Percentiles rank a stretch among this genome's conserved stretches.
Conservation (phyloP, 2,113 vertebrate genomes). For the Burhinus bistriatus region DNA sequence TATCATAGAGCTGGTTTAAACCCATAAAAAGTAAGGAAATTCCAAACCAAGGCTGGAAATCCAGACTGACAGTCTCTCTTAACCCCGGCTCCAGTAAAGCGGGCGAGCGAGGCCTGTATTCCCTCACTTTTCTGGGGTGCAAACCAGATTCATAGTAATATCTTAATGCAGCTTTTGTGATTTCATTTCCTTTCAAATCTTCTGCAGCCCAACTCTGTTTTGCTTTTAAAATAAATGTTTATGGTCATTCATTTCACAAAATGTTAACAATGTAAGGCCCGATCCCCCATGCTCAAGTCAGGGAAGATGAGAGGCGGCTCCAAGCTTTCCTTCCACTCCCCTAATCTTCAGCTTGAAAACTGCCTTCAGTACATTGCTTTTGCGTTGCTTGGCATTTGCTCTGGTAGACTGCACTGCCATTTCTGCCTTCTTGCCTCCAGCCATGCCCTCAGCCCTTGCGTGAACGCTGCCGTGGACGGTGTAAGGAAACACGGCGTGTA, state of each 20-base stretch:
- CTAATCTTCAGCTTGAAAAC: neutral
- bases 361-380: neutral
- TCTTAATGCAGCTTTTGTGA: conserved; percentile 8
- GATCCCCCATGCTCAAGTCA: neutral
- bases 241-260: conserved; percentile 12
- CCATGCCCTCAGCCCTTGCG: conserved; percentile 2
- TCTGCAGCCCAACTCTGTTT: neutral
- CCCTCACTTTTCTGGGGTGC: neutral
- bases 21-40: conserved; percentile 22
- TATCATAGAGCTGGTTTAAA: neutral
- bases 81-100: neutral
- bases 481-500: accelerated
- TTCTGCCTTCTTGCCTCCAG: conserved; percentile 20
- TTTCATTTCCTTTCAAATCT: conserved; percentile 40
- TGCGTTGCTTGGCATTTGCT: conserved; percentile 25
- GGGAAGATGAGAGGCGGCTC: neutral
- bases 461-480: accelerated
- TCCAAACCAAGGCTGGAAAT: conserved; percentile 22
- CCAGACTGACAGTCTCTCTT: neutral
- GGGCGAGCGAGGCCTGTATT: neutral
- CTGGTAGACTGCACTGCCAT: neutral
- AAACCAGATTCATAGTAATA: conserved; percentile 6
- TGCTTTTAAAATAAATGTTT: conserved; percentile 33
- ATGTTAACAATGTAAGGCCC: neutral
- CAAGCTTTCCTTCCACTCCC: neutral